A percentile compares a stretch with the other conserved stretches of the same genome.
These are phyloP conservation scores for Graptemys geographica DNA, from an alignment of 2,797 vertebrate species.

Conservation along the genomic window DNA sequence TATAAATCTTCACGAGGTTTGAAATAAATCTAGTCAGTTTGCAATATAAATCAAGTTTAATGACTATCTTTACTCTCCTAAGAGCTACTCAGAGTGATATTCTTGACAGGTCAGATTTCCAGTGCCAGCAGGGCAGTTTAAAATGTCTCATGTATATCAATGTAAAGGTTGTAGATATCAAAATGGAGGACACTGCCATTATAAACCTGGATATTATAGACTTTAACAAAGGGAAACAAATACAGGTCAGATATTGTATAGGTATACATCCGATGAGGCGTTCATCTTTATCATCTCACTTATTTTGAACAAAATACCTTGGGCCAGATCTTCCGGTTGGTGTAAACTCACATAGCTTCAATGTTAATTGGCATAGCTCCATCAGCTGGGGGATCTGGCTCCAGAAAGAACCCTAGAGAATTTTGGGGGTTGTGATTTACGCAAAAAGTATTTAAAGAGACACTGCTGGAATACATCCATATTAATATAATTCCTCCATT, in stretches of 20 bases:
- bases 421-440: slow-evolving; percentile 25
- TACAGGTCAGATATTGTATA: background rate
- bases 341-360: background rate
- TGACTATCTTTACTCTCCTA: background rate
- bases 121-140: background rate
- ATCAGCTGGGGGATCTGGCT: slow-evolving; percentile 9
- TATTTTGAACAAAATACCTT: background rate
- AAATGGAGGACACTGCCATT: background rate
- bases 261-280: background rate
- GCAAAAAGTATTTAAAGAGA: slow-evolving; percentile 31
- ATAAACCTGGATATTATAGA: background rate
- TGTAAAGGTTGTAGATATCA: too few species aligned
- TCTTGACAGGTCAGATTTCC: background rate
- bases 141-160: background rate
- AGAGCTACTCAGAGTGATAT: background rate
- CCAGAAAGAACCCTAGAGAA: slow-evolving; percentile 41
- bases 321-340: slow-evolving; percentile 32
- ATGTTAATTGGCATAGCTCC: background rate
- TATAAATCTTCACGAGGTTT: background rate
- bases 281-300: slow-evolving; percentile 18
- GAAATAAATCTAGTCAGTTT: background rate
- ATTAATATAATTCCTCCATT: slow-evolving; percentile 14
- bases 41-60: background rate
- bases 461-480: slow-evolving; percentile 9
- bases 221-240: background rate